These are phyloP conservation scores for Anodontia alba DNA, from an alignment of 2,888 invertebrate species.

Conservation along the genomic window DNA sequence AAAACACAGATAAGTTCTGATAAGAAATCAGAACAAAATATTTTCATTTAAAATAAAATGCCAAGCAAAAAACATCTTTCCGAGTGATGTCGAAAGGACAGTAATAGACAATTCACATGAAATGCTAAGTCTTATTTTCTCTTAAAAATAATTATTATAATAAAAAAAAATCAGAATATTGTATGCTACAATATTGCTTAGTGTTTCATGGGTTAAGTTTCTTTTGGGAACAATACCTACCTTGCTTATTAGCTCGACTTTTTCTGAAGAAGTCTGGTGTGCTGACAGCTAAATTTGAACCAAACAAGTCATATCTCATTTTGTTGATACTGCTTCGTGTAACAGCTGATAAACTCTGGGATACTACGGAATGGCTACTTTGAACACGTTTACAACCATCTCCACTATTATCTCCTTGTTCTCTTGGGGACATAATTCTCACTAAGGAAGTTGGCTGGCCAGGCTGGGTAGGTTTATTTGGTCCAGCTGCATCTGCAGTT, in stretches of 20 bases:
- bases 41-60: too few species aligned
- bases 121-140: too few species aligned
- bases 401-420: conserved; percentile 7
- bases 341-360: conserved; percentile 59
- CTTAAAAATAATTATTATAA: too few species aligned
- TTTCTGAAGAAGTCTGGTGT: conserved; percentile 75
- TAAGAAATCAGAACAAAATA: too few species aligned
- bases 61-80: too few species aligned
- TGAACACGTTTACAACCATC: conserved; percentile 24
- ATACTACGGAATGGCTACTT: conserved; percentile 51
- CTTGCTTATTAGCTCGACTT: conserved; percentile 42
- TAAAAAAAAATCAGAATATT: too few species aligned
- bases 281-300: conserved; percentile 58
- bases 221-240: too few species aligned
- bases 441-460: conserved; percentile 49
- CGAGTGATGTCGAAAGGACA: too few species aligned
- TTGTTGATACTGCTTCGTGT: conserved; percentile 65
- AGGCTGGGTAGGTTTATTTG: not conserved
- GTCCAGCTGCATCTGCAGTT: not conserved
- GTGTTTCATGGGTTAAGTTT: too few species aligned
- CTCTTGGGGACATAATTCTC: conserved; percentile 42
- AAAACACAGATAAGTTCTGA: too few species aligned
- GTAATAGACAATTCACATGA: too few species aligned
- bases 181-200: too few species aligned
- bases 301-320: conserved; percentile 70